These are phyloP conservation scores for Charanyca ferruginea DNA, from an alignment of 2,888 invertebrate species.

Conservation along the genomic window DNA sequence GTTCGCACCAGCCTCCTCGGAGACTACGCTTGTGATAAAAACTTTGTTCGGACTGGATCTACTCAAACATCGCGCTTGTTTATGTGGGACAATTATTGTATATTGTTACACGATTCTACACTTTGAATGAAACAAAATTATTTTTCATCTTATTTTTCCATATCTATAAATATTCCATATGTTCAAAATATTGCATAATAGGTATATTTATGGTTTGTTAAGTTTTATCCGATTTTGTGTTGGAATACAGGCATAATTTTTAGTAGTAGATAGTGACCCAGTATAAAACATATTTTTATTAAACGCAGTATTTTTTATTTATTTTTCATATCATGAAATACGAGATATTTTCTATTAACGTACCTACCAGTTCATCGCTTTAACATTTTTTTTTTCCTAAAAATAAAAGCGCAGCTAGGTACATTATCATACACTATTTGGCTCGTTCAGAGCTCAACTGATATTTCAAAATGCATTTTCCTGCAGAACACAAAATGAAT, in stretches of 20 bases:
- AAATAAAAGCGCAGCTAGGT: slow-evolving; percentile 44
- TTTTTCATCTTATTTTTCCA: slow-evolving; percentile 7
- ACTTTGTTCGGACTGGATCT: slow-evolving; percentile 44
- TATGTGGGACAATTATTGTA: slow-evolving; percentile 16
- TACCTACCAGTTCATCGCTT: slow-evolving; percentile 32
- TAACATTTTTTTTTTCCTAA: slow-evolving; percentile 24
- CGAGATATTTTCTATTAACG: slow-evolving; percentile 22
- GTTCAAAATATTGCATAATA: not conserved
- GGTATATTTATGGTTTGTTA: too few species aligned
- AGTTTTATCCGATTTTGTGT: not conserved
- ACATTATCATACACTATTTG: slow-evolving; percentile 53
- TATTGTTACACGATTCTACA: slow-evolving; percentile 15
- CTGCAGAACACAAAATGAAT: slow-evolving; percentile 35
- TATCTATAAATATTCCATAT: not conserved
- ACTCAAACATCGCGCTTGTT: slow-evolving; percentile 16
- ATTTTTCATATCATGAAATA: slow-evolving; percentile 21
- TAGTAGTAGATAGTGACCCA: too few species aligned
- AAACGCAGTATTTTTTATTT: slow-evolving; percentile 14
- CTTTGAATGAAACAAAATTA: slow-evolving; percentile 1
- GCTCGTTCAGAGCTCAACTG: slow-evolving; percentile 28
- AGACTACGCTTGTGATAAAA: slow-evolving; percentile 59
- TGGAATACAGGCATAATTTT: not conserved
- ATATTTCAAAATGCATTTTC: slow-evolving; percentile 52
- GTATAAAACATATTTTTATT: not conserved
- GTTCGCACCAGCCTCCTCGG: slow-evolving; percentile 42